Evolutionary conservation across 1,140 invertebrate species (phyloP), one percentile per base, ranked within the genome.

Genomic region (Cyclargus thomasi): DNA sequence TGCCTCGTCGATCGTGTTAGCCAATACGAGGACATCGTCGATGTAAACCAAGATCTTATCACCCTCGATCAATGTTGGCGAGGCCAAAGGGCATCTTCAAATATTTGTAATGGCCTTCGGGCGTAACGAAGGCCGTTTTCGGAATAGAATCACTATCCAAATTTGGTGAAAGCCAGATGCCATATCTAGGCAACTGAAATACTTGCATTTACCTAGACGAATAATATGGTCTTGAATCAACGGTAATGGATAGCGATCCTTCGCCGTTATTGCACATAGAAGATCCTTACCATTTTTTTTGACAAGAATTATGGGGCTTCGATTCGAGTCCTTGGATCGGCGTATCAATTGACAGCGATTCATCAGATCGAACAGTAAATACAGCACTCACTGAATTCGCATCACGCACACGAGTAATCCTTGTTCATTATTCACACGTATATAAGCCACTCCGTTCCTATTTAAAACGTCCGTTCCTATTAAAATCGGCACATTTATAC

Each of bases 401-500:
- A 17, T 55, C 5, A 17, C 16, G 16, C 17, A 35, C 22, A 65
- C 66, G 29, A 0, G 55, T 70, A 3, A 73, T 47, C 7, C 29
- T 22, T 72, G 67, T 57, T 14, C 10, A 22, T 62, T 55, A 0
- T 66, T 65, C 5, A 67, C 68, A 1, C 73, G 62, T 11, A 73
- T 21, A n/a, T 71, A 78, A 10, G 36, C 70, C 4, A 78, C 20
- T 7, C 74, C 74, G 1, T 74, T 55, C 0, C 70, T 35, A 29
- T 78, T 78, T 7, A 76, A 65, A 36, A 74, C 64, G 23, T 75
- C 76, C 0, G 70, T 75, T 2, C 76, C 76, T 20, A 78, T 70
- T 14, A 74, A 36, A 7, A 78, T 17, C 0, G 72, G 65, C 0
- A 17, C 21, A 14, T 59, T 72, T 22, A 78, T 76, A n/a, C 11